Conservation (phyloP, 2,888 invertebrate genomes). For the Matsumyia berberina region DNA sequence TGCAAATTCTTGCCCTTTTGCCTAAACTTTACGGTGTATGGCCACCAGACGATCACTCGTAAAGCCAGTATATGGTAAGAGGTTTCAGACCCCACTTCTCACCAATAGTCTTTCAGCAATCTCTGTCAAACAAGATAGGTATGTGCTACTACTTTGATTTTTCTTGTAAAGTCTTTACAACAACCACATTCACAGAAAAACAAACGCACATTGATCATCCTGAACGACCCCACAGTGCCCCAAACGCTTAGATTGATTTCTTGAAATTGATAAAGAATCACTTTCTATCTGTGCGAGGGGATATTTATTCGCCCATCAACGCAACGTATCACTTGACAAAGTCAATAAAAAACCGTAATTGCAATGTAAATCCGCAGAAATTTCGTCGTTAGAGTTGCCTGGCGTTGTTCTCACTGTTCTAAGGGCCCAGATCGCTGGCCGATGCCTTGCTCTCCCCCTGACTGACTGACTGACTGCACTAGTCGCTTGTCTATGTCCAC, state of each 20-base stretch:
- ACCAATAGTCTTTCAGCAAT: too few relatives aligned
- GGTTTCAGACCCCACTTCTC: too few relatives aligned
- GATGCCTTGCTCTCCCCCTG: constrained; percentile 51
- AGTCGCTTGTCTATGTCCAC: constrained; percentile 67
- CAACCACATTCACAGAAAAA: too few relatives aligned
- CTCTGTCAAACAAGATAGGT: too few relatives aligned
- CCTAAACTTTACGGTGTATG: too few relatives aligned
- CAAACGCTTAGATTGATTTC: constrained; percentile 64
- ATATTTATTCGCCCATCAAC: constrained; percentile 77
- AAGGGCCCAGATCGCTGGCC: constrained; percentile 46
- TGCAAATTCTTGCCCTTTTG: too few relatives aligned
- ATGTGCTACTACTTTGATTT: too few relatives aligned
- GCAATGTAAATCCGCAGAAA: constrained; percentile 78
- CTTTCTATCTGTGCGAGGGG: constrained; percentile 75
- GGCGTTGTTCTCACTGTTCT: constrained; percentile 19
- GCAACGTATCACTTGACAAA: constrained; percentile 78
- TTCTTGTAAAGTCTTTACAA: too few relatives aligned
- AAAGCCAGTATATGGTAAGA: too few relatives aligned
- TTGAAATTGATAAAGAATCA: constrained; percentile 75
- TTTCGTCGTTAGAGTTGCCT: constrained; percentile 62
- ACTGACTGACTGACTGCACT: constrained; percentile 56
- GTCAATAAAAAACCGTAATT: constrained; percentile 79
- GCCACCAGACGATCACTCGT: too few relatives aligned
- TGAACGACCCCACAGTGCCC: constrained; percentile 40
- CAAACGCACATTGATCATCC: too few relatives aligned